phyloP scores from a whole-genome alignment of 1,140 invertebrate species.

The Stegodyphus mimosarum region DNA sequence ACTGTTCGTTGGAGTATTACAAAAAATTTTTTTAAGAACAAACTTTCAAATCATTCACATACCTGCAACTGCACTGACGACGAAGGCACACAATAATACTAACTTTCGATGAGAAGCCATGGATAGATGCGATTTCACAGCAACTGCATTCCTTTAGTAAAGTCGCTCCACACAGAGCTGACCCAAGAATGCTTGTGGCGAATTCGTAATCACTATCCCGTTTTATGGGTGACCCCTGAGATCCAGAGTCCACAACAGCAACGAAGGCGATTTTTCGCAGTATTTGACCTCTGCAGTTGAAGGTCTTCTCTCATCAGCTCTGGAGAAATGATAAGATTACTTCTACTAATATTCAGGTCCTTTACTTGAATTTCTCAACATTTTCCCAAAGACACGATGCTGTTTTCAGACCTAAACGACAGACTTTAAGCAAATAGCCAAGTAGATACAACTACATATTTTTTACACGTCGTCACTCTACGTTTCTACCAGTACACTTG shows the following conservation, averaged over 20 bases:
- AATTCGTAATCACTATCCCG: background rate
- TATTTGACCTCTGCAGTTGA: slow-evolving; percentile 40
- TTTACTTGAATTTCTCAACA: background rate
- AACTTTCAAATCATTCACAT: background rate
- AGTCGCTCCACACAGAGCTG: slow-evolving; percentile 16
- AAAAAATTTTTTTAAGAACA: too few relatives aligned
- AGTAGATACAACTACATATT: too few relatives aligned
- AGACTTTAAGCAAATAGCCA: too few relatives aligned
- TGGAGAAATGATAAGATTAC: slow-evolving; percentile 14
- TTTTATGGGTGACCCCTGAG: slow-evolving; percentile 34
- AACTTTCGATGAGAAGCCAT: slow-evolving; percentile 39
- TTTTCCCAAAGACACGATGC: background rate
- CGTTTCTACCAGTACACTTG: too few relatives aligned
- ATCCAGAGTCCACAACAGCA: slow-evolving; percentile 28
- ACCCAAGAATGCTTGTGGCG: slow-evolving; percentile 48
- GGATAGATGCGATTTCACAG: background rate
- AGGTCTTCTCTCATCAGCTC: background rate
- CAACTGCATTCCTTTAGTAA: slow-evolving; percentile 31
- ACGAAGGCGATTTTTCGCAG: slow-evolving; percentile 10
- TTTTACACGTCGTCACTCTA: too few relatives aligned
- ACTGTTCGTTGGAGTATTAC: too few relatives aligned
- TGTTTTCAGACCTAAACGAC: too few relatives aligned
- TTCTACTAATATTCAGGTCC: background rate
- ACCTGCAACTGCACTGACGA: slow-evolving; percentile 61
- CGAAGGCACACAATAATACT: slow-evolving; percentile 39